Evolutionary conservation across 92 coral and sea anemone species (phyloP).

Genomic region (Blastomussa wellsi): DNA sequence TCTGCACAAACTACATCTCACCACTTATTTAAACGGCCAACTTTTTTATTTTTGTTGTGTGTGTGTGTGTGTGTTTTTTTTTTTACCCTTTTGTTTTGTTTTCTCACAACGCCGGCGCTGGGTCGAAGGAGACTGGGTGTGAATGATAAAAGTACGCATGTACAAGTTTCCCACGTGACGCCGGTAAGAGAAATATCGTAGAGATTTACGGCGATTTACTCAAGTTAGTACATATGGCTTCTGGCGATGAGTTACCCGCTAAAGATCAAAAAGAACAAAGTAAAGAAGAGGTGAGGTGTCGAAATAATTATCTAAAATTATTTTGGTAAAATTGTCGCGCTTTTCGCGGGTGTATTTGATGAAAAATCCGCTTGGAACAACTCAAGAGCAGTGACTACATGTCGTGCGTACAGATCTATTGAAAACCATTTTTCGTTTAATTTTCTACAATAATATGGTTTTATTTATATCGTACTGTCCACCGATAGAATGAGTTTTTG

Average conservation of each 20-base stretch:
- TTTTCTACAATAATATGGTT: not conserved
- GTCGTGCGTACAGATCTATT: not conserved
- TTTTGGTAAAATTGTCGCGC: not conserved
- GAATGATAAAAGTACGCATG: slow-evolving; percentile 70
- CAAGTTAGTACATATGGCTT: slow-evolving; percentile 88
- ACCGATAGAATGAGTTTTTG: not conserved
- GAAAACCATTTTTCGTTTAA: not conserved
- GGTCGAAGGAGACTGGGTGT: slow-evolving; percentile 12
- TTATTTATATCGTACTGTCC: not conserved
- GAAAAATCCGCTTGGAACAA: not conserved
- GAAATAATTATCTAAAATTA: slow-evolving; percentile 15
- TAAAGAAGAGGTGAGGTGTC: slow-evolving; percentile 73
- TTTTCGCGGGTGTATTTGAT: not conserved
- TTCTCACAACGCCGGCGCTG: not conserved
- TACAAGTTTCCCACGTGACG: slow-evolving; percentile 85
- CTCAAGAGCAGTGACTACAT: not conserved
- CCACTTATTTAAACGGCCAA: no score
- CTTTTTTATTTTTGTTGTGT: not conserved
- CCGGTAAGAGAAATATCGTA: slow-evolving; percentile 70
- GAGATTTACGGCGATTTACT: slow-evolving; percentile 49
- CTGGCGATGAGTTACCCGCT: slow-evolving; percentile 92
- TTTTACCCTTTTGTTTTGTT: not conserved
- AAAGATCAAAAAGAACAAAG: slow-evolving; percentile 91
- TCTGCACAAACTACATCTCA: not conserved
- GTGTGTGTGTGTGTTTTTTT: not conserved